These are phyloP conservation scores for Drosophila fuyamai DNA, from an alignment of 1,140 invertebrate species.

Conservation along the genomic window DNA sequence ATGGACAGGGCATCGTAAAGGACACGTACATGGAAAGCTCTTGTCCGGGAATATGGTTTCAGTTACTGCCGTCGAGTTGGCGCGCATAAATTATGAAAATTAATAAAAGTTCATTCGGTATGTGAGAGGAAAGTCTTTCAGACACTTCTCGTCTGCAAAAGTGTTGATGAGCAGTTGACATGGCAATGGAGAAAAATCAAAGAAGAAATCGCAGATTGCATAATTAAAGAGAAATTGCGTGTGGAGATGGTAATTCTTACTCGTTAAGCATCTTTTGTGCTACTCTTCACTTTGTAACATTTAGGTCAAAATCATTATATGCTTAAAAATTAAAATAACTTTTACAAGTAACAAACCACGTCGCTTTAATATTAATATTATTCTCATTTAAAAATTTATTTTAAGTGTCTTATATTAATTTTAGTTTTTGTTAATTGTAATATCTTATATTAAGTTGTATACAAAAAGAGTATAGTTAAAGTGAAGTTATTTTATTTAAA, in stretches of 20 bases:
- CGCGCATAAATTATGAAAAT: constrained; percentile 80
- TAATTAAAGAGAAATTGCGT: constrained; percentile 67
- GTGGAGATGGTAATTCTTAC: constrained; percentile 45
- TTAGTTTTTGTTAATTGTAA: too few relatives aligned
- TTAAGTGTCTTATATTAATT: too few relatives aligned
- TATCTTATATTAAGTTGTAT: too few relatives aligned
- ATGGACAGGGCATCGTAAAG: constrained; percentile 45
- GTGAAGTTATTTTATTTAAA: too few relatives aligned
- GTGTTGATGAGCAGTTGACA: constrained; percentile 74
- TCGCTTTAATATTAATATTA: too few relatives aligned
- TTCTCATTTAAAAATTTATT: too few relatives aligned
- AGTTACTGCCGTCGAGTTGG: constrained; percentile 31
- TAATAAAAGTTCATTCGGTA: constrained; percentile 74
- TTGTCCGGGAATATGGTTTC: constrained; percentile 41
- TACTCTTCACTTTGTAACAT: too few relatives aligned
- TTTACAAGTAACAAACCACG: too few relatives aligned
- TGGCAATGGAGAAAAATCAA: constrained; percentile 39
- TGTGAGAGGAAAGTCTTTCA: constrained; percentile 27
- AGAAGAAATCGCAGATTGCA: constrained; percentile 60
- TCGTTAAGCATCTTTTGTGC: constrained; percentile 7
- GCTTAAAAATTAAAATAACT: too few relatives aligned
- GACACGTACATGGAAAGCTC: constrained; percentile 26
- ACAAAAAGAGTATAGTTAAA: too few relatives aligned
- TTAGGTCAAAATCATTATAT: too few relatives aligned
- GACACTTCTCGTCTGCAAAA: constrained; percentile 37